These are phyloP conservation scores for Synanthedon myopaeformis DNA, from an alignment of 2,888 invertebrate species.

Conservation along the genomic window DNA sequence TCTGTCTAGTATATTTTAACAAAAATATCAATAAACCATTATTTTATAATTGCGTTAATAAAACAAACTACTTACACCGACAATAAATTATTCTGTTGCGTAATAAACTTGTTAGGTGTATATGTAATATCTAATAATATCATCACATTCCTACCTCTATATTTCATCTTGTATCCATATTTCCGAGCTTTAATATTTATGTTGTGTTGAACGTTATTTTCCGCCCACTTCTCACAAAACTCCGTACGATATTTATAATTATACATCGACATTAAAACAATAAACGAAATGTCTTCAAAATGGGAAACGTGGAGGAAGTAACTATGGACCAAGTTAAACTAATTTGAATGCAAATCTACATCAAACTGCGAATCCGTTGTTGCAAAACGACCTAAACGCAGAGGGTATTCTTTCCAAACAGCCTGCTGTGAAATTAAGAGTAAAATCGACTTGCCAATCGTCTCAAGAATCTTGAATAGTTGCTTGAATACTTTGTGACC, in stretches of 20 bases:
- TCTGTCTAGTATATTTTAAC: no score
- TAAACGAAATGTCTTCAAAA: not conserved
- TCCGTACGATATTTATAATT: constrained; percentile 5
- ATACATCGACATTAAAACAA: not conserved
- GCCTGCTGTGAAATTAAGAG: not conserved
- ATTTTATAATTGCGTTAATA: no score
- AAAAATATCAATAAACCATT: no score
- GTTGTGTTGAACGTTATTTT: constrained; percentile 11
- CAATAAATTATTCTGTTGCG: no score
- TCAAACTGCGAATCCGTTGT: not conserved
- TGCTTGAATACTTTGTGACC: no score
- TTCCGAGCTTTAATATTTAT: constrained; percentile 5
- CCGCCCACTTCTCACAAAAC: constrained; percentile 28
- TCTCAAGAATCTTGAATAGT: not conserved
- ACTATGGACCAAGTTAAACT: not conserved
- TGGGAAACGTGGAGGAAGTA: not conserved
- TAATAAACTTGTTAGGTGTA: no score
- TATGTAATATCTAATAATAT: no score
- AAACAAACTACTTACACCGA: no score
- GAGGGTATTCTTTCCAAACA: not conserved
- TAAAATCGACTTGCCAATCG: constrained; percentile 1
- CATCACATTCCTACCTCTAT: constrained; percentile 13
- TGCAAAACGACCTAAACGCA: not conserved
- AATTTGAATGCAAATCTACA: not conserved
- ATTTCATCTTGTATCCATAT: constrained; percentile 10